phyloP scores from a whole-genome alignment of 2,888 invertebrate species.

The Bombylius discolor region DNA sequence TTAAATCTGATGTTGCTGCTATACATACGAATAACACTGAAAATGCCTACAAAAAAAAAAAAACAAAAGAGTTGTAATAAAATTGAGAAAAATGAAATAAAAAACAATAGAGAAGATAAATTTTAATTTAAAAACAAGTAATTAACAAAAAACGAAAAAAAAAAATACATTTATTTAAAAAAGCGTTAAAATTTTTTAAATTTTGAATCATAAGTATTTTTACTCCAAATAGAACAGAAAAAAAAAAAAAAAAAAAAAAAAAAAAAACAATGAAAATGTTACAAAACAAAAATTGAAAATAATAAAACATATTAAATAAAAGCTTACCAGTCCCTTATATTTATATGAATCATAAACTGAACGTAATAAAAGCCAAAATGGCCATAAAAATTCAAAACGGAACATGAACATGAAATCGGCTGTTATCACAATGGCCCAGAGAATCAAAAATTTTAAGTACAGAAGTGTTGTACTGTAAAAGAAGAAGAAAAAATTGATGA shows the following conservation, averaged over 20 bases:
- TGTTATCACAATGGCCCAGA: conserved; percentile 89
- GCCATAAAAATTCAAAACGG: conserved; percentile 98
- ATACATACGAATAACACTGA: conserved; percentile 97
- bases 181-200: no score
- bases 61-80: not conserved
- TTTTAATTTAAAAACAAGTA: no score
- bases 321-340: conserved; percentile 88
- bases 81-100: not conserved
- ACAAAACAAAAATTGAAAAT: not conserved
- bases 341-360: conserved; percentile 95
- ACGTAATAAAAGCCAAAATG: conserved; percentile 90
- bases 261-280: no score
- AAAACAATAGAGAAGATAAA: not conserved
- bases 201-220: no score
- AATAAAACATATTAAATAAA: not conserved
- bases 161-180: no score
- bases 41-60: conserved; percentile 62
- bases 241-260: not conserved
- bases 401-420: conserved; percentile 96
- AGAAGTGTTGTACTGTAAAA: conserved; percentile 70
- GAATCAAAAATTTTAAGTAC: conserved; percentile 87
- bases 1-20: conserved; percentile 93
- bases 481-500: conserved; percentile 6
- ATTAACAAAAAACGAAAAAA: no score
- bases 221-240: not conserved